Evolutionary conservation across 2,888 invertebrate genomes (phyloP).

Genomic region (Myopa testacea): DNA sequence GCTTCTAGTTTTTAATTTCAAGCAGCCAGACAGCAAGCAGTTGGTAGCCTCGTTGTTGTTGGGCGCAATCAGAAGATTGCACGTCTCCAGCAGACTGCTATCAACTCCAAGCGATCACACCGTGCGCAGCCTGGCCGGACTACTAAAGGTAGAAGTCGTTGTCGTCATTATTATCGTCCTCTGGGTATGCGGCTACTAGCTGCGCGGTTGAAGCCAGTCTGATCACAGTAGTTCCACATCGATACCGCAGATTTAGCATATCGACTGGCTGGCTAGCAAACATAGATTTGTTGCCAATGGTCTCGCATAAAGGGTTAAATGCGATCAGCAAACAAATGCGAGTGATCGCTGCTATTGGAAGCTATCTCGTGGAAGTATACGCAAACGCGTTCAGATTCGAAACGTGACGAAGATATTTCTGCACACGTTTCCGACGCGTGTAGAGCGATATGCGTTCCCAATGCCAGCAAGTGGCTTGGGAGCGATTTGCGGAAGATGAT

Average conservation of each 20-base stretch:
- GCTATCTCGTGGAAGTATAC: background rate
- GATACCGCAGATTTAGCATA: background rate
- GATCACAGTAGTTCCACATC: slow-evolving; percentile 4
- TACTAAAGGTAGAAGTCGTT: background rate
- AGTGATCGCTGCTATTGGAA: background rate
- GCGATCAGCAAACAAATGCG: slow-evolving; percentile 14
- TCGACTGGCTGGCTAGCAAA: background rate
- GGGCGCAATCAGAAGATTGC: slow-evolving; percentile 33
- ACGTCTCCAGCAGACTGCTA: slow-evolving; percentile 49
- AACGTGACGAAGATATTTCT: background rate
- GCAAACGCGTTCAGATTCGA: background rate
- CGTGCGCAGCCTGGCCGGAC: slow-evolving; percentile 25
- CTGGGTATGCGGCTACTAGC: slow-evolving; percentile 23
- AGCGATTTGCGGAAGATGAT: background rate
- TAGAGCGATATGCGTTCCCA: no score
- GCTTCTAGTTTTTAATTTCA: slow-evolving; percentile 65
- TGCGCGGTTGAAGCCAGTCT: background rate
- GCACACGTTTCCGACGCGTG: no score
- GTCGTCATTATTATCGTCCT: slow-evolving; percentile 4
- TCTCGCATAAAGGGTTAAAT: slow-evolving; percentile 17
- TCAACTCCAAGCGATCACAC: slow-evolving; percentile 60
- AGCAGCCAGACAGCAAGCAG: background rate
- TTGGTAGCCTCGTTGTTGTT: background rate
- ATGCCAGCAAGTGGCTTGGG: no score
- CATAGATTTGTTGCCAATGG: slow-evolving; percentile 15